A percentile compares a stretch with the other conserved stretches of the same genome.
These are phyloP conservation scores for Argyresthia goedartella DNA, from an alignment of 2,888 invertebrate species.

Conservation along the genomic window DNA sequence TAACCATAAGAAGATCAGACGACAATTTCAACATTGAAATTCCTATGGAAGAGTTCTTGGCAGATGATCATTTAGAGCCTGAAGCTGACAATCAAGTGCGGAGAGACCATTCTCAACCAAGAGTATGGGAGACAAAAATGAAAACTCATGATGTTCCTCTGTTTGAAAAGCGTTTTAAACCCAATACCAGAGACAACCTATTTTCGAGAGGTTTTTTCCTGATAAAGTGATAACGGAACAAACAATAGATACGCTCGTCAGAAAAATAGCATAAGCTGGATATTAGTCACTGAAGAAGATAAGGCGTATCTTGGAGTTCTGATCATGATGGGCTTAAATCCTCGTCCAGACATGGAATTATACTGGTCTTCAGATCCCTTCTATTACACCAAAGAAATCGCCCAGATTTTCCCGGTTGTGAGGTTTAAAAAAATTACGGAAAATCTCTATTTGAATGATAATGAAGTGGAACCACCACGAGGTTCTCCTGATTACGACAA, in stretches of 20 bases:
- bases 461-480: conserved; percentile 16
- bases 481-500: conserved; percentile 17
- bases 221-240: conserved; percentile 17
- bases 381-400: conserved; percentile 21
- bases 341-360: conserved; percentile 19
- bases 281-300: conserved; percentile 14
- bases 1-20: conserved; percentile 6
- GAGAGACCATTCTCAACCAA: conserved; percentile 10
- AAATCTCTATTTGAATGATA: conserved; percentile 19
- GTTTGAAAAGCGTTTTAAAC: conserved; percentile 2
- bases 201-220: conserved; percentile 19
- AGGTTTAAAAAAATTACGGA: conserved; percentile 22
- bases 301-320: conserved; percentile 22
- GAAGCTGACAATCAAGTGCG: conserved; percentile 8
- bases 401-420: conserved; percentile 16
- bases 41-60: conserved; percentile 9
- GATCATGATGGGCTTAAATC: conserved; percentile 25
- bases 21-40: conserved; percentile 8
- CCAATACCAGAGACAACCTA: conserved; percentile 5
- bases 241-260: conserved; percentile 18
- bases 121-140: conserved; percentile 2
- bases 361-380: conserved; percentile 22
- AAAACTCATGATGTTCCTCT: conserved; percentile 5
- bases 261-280: conserved; percentile 17
- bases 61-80: conserved; percentile 11